Conservation (phyloP, 1,140 invertebrate species). For the Drosophila repletoides region DNA sequence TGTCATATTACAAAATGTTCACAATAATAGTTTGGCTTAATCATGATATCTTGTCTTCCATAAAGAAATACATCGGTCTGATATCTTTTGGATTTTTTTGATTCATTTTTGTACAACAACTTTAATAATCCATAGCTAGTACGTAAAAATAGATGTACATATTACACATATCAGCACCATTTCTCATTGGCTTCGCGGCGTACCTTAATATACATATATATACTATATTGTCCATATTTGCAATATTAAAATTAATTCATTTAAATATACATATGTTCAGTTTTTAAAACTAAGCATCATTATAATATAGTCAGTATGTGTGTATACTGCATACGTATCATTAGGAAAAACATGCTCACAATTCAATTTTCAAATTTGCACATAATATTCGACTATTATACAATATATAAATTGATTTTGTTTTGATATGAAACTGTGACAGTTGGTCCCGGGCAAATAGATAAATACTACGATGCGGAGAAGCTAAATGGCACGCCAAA, state of each 20-base stretch:
- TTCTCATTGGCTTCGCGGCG: slow-evolving; percentile 5
- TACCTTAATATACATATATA: slow-evolving; percentile 44
- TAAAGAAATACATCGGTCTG: neutral
- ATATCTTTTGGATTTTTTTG: neutral
- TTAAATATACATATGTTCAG: slow-evolving; percentile 19
- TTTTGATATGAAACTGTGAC: slow-evolving; percentile 36
- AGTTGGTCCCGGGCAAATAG: slow-evolving; percentile 32
- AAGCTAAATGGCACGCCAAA: slow-evolving; percentile 75
- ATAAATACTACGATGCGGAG: slow-evolving; percentile 48
- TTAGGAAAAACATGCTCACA: slow-evolving; percentile 23
- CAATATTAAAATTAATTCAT: slow-evolving; percentile 15
- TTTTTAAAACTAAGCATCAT: slow-evolving; percentile 42
- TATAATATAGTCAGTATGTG: slow-evolving; percentile 35
- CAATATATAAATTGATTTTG: neutral
- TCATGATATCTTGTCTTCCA: neutral
- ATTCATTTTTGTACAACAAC: slow-evolving; percentile 40
- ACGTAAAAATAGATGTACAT: slow-evolving; percentile 31
- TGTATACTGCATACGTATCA: slow-evolving; percentile 9
- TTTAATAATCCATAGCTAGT: slow-evolving; percentile 26
- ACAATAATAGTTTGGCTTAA: neutral
- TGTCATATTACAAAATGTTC: neutral
- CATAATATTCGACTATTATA: neutral
- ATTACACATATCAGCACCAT: slow-evolving; percentile 52
- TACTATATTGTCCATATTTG: slow-evolving; percentile 47
- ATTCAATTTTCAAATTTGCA: slow-evolving; percentile 30